Conservation (phyloP, 2,888 invertebrate genomes). For the Papilio gigon region DNA sequence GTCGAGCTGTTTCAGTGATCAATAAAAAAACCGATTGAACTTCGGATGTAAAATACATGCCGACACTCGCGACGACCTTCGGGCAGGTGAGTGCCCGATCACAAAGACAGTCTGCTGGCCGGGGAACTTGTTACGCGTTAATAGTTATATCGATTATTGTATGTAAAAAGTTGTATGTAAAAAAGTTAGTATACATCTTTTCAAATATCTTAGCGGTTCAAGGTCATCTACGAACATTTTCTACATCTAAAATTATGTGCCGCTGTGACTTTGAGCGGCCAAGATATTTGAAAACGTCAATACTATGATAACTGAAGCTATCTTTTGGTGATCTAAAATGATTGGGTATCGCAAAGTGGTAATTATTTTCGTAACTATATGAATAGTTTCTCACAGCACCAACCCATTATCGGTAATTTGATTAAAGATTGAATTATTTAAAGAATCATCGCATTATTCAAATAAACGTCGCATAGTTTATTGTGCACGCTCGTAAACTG, state of each 20-base stretch:
- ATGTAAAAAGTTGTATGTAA: conserved; percentile 35
- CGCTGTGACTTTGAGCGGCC: too few relatives aligned
- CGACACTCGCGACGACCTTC: conserved; percentile 48
- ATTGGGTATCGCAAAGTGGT: too few relatives aligned
- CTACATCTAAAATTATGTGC: too few relatives aligned
- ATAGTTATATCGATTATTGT: conserved; percentile 42
- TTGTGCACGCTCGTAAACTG: conserved; percentile 15
- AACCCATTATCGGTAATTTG: too few relatives aligned
- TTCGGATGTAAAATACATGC: conserved; percentile 34
- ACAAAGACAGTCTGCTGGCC: conserved; percentile 51
- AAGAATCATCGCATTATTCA: not conserved
- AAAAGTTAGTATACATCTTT: not conserved
- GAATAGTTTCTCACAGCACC: too few relatives aligned
- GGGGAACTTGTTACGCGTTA: conserved; percentile 31
- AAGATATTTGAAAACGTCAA: too few relatives aligned
- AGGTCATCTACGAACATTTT: too few relatives aligned
- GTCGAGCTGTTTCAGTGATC: not conserved
- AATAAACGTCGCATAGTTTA: conserved; percentile 6
- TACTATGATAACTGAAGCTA: too few relatives aligned
- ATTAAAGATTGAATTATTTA: not conserved
- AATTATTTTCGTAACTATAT: too few relatives aligned
- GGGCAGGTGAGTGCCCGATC: conserved; percentile 55
- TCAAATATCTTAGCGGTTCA: too few relatives aligned
- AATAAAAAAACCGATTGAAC: conserved; percentile 5
- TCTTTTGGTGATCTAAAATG: too few relatives aligned